These are phyloP conservation scores for Trissolcus basalis DNA, from an alignment of 1,140 invertebrate genomes.

Conservation along the genomic window DNA sequence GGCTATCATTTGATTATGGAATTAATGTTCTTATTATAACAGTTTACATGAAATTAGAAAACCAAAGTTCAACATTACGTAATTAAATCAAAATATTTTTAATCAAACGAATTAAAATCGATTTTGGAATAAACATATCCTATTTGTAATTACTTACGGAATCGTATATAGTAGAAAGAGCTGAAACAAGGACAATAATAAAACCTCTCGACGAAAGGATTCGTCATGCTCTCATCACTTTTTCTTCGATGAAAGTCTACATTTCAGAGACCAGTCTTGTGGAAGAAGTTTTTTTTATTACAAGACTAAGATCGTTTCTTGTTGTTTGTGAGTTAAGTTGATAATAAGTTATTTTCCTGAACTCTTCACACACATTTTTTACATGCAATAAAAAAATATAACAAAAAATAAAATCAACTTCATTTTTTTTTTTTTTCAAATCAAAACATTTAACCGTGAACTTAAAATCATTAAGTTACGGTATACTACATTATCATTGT, in stretches of 20 bases:
- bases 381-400: too few species aligned
- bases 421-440: not conserved
- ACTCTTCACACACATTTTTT: not conserved
- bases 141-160: slow-evolving; percentile 25
- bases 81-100: not conserved
- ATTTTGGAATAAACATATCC: slow-evolving; percentile 21
- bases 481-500: too few species aligned
- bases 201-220: slow-evolving; percentile 10
- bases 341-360: too few species aligned
- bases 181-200: slow-evolving; percentile 1
- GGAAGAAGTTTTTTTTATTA: not conserved
- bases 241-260: not conserved
- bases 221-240: slow-evolving; percentile 15
- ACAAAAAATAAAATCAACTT: too few species aligned
- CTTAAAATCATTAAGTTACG: not conserved
- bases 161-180: slow-evolving; percentile 6
- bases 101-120: not conserved
- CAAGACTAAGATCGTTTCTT: slow-evolving; percentile 3
- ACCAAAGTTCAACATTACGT: not conserved
- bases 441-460: not conserved
- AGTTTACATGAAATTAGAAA: too few species aligned
- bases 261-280: slow-evolving; percentile 1
- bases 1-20: too few species aligned
- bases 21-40: too few species aligned
- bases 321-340: too few species aligned